phyloP scores from a whole-genome alignment of 2,888 invertebrate genomes.

The Tuta absoluta region DNA sequence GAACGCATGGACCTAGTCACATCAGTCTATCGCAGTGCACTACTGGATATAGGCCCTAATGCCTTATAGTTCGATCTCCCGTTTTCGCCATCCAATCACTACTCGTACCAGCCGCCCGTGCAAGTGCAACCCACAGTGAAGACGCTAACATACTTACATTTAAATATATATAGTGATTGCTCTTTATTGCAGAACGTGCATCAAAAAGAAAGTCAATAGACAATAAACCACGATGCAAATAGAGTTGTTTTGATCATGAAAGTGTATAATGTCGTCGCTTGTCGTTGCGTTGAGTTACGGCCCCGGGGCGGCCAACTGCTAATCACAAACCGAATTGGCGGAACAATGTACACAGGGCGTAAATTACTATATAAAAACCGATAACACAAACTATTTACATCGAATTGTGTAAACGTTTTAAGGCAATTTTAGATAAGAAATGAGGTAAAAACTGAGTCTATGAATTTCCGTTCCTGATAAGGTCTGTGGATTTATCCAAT shows the following conservation, averaged over 20 bases:
- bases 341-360: constrained; percentile 11
- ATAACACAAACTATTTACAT: constrained; percentile 19
- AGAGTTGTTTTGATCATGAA: constrained; percentile 58
- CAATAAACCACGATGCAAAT: constrained; percentile 64
- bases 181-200: constrained; percentile 2
- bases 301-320: constrained; percentile 36
- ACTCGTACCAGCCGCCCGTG: too few species aligned
- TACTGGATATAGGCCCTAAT: too few species aligned
- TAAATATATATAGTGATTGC: not conserved
- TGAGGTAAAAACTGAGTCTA: not conserved
- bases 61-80: too few species aligned
- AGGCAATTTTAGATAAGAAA: not conserved
- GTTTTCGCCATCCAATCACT: too few species aligned
- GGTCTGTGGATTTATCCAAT: too few species aligned
- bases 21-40: too few species aligned
- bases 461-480: too few species aligned
- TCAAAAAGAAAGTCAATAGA: constrained; percentile 50
- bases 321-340: constrained; percentile 28
- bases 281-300: constrained; percentile 45
- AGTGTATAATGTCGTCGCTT: constrained; percentile 53
- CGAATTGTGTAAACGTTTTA: not conserved
- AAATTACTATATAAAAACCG: constrained; percentile 10
- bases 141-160: too few species aligned
- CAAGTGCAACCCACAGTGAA: too few species aligned
- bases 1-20: too few species aligned